phyloP scores from a whole-genome alignment of 1,140 invertebrate genomes.

The Halesus radiatus region DNA sequence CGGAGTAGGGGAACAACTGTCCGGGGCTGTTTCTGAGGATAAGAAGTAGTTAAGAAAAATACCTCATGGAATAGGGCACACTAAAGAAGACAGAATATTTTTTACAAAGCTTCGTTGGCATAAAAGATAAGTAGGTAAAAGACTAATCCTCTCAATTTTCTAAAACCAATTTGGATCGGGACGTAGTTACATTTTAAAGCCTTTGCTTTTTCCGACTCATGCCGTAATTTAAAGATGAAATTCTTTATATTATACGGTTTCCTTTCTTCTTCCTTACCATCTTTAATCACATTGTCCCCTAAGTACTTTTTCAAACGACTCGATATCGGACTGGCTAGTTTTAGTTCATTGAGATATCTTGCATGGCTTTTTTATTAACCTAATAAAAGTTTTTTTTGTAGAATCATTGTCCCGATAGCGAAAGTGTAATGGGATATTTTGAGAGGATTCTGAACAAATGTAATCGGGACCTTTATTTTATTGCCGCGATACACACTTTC shows the following conservation, averaged over 20 bases:
- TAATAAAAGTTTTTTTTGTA: conserved; percentile 5
- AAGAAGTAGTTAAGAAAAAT: no score
- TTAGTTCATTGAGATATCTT: conserved; percentile 8
- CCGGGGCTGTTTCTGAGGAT: no score
- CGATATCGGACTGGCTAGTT: not conserved
- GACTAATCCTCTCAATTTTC: no score
- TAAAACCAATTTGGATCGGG: no score
- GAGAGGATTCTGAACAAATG: conserved; percentile 20
- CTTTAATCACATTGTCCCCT: conserved; percentile 12
- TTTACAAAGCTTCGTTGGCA: no score
- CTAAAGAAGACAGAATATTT: no score
- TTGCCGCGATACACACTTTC: not conserved
- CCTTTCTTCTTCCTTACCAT: not conserved
- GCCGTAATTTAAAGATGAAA: no score
- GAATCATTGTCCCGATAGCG: conserved; percentile 20
- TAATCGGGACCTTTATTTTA: conserved; percentile 14
- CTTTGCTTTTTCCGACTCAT: no score
- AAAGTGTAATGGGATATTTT: conserved; percentile 20
- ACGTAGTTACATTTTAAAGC: no score
- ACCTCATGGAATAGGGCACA: no score
- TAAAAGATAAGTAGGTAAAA: no score
- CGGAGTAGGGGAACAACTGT: no score
- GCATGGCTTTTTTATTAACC: conserved; percentile 27
- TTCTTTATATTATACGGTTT: not conserved
- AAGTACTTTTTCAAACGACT: not conserved